These are phyloP conservation scores for Chionis minor DNA, from an alignment of 2,113 vertebrate genomes.

Conservation along the genomic window DNA sequence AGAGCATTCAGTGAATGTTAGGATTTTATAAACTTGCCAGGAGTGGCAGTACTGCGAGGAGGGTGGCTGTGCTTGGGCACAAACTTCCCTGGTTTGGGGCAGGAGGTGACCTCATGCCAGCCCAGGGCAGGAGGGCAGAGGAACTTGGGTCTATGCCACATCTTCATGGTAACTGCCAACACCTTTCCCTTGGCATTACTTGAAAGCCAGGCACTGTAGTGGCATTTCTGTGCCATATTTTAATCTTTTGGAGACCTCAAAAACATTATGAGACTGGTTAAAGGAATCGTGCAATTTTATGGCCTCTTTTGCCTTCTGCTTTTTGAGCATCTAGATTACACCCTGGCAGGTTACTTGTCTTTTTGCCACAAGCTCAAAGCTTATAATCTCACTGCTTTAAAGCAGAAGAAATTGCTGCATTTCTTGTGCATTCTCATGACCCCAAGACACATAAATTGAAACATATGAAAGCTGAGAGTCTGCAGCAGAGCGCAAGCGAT, in stretches of 20 bases:
- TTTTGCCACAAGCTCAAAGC: background rate
- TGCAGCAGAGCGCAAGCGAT: background rate
- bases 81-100: background rate
- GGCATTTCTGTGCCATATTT: background rate
- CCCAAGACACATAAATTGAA: background rate
- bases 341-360: background rate
- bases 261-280: background rate
- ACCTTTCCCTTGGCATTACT: background rate
- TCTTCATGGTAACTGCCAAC: background rate
- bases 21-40: background rate
- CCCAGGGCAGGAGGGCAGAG: background rate
- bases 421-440: background rate
- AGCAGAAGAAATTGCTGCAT: background rate
- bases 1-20: background rate
- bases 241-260: background rate
- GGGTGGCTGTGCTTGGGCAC: background rate
- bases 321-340: background rate
- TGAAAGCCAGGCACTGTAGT: background rate
- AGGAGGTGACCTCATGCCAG: background rate
- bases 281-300: background rate
- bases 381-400: background rate
- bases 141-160: background rate
- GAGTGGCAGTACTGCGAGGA: background rate
- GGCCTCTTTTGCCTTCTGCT: background rate
- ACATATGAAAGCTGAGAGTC: background rate